Base-by-base conservation (phyloP, 2,113 vertebrate species). In the Hoplias malabaricus region DNA sequence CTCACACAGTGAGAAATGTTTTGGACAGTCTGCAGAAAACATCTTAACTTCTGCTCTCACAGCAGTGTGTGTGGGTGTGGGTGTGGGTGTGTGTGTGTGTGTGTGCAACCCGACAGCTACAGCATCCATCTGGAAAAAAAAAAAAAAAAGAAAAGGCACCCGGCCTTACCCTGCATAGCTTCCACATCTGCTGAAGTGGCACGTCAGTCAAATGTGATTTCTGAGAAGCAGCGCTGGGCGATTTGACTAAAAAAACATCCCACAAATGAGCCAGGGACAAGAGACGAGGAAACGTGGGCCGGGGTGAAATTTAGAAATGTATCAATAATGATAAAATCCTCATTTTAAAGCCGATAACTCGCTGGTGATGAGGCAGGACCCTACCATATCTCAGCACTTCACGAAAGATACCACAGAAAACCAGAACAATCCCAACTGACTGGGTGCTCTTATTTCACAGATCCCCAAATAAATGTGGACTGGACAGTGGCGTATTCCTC, bases 171-270 rank as follows among this genome's bases (percentile, higher is more conserved):
- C 31, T 38, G 23, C 65, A 59, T 36, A 34, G 42, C 10, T 1
- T 38, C 9, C 4, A 25, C 70, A 63, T 69, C 36, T 53, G 53
- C 33, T 59, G 13, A 23, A 69, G 46, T 11, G 7, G 50, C 29
- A 25, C 14, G 25, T 42, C 4, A 31, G 36, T 59, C n/a, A 25
- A 36, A 9, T 2, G n/a, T 0, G 9, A 2, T 5, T 61, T 69
- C 36, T 29, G 48, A 75, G 25, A 63, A 68, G 46, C 31, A 23
- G 33, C 5, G 19, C 29, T 53, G 40, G 50, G 14, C 71, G 2
- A 69, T 82, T 56, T 78, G 80, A 78, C 21, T 78, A 43, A 33
- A 1, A 77, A 46, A 53, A 27, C 0, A 0, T 5, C 3, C 50
- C 3, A 34, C 38, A 61, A 8, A 6, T 12, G 2, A 48, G 16